These are phyloP conservation scores for Oceanodroma tethys DNA, from an alignment of 2,113 vertebrate genomes.

Conservation along the genomic window DNA sequence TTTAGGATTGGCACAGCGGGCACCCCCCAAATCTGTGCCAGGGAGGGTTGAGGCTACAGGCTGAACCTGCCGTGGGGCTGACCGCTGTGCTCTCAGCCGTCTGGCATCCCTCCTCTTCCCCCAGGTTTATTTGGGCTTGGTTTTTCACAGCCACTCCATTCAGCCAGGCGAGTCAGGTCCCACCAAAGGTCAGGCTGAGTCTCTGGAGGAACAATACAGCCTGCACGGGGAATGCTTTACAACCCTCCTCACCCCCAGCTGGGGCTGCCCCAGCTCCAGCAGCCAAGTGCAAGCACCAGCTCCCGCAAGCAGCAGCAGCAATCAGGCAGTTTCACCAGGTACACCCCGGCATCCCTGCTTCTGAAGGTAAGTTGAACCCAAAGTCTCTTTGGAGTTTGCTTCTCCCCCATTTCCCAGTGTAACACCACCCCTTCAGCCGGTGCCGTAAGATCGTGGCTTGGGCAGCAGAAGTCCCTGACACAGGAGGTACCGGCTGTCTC, in stretches of 20 bases:
- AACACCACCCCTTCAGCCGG: rapidly evolving
- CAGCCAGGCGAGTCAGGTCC: not conserved
- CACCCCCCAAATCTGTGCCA: not conserved
- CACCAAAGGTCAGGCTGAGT: not conserved
- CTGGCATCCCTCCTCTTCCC: not conserved
- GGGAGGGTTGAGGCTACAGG: not conserved
- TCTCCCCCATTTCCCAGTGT: not conserved
- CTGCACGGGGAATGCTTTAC: not conserved
- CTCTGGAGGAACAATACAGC: not conserved
- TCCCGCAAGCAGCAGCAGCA: not conserved
- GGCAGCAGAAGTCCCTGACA: not conserved
- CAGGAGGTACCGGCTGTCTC: not conserved
- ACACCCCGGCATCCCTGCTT: not conserved
- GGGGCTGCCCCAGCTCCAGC: not conserved
- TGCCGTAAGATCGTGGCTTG: not conserved
- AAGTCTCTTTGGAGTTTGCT: not conserved
- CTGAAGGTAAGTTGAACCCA: not conserved
- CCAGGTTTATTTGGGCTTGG: not conserved
- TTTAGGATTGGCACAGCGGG: not conserved
- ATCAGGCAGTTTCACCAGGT: not conserved
- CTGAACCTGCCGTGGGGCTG: not conserved
- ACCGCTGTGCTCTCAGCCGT: not conserved
- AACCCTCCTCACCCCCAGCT: not conserved
- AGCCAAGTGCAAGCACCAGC: not conserved
- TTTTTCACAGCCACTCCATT: not conserved